Conservation (phyloP, 2,797 vertebrate genomes). For the Heterohyrax brucei region DNA sequence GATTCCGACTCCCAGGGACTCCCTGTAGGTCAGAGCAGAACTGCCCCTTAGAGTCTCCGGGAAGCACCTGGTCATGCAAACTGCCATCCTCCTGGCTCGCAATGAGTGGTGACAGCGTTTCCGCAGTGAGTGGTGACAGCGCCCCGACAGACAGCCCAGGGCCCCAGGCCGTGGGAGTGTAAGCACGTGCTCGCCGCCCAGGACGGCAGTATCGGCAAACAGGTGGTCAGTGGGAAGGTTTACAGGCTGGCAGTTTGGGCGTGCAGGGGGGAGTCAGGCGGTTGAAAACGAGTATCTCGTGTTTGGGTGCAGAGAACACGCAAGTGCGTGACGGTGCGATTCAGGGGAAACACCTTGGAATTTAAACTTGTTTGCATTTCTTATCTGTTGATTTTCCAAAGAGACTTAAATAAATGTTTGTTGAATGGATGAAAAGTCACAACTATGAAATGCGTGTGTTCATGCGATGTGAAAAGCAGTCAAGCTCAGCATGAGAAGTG, state of each 20-base stretch:
- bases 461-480: constrained; percentile 52
- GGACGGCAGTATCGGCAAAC: not conserved
- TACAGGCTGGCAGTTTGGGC: not conserved
- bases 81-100: too few relatives aligned
- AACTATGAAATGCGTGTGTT: constrained; percentile 47
- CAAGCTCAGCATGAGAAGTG: constrained; percentile 16
- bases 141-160: too few relatives aligned
- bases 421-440: constrained; percentile 61
- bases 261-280: not conserved
- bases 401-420: constrained; percentile 50
- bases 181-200: not conserved
- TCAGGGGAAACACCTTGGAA: constrained; percentile 51
- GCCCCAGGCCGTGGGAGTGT: not conserved
- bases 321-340: not conserved
- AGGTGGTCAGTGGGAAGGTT: not conserved
- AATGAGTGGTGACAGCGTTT: too few relatives aligned
- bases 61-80: too few relatives aligned
- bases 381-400: constrained; percentile 30
- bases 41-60: too few relatives aligned
- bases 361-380: constrained; percentile 24
- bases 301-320: not conserved
- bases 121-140: too few relatives aligned
- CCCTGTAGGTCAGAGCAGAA: too few relatives aligned
- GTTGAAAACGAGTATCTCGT: not conserved
- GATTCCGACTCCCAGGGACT: too few relatives aligned